Evolutionary conservation across 1,140 invertebrate genomes (phyloP), one percentile per base, ranked within the genome.

Genomic region (Microplitis mediator): DNA sequence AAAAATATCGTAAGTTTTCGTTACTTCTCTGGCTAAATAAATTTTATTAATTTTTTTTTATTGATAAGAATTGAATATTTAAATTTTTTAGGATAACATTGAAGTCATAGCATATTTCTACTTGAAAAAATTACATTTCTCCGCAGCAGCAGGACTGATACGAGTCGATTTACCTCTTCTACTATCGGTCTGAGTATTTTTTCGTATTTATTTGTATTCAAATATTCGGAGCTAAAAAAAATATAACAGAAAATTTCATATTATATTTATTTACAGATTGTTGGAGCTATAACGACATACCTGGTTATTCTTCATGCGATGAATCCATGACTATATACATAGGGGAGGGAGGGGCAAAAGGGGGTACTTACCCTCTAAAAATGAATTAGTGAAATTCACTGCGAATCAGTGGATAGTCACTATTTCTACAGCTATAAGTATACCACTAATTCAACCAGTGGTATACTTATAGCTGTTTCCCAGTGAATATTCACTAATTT

Each of bases 251-350:
- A 14, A 51, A 13, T 32, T 61, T 50, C 3, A 6, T 0, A 45
- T 74, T 23, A 23, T 23, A 23, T 23, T 23, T 23, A 56, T 1
- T 52, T 65, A 11, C 75, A 81, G 79, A 79, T 80, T 72, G 71
- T 76, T 4, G 78, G 77, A 1, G 76, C 72, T 16, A 73, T 80
- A 66, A 80, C 76, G 13, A 80, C 75, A 1, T 80, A 79, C 39
- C 45, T 81, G n/a, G 77, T 79, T 13, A 80, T 78, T 8, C 75
- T 80, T 61, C 75, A 81, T 72, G 63, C 71, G 16, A 56, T 72
- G 56, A 54, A 54, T 54, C 52, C 52, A 54, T 54, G n/a, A 23
- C 23, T 23, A 23, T 23, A n/a, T n/a, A n/a, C n/a, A n/a, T n/a
- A n/a, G n/a, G n/a, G n/a, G n/a, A n/a, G n/a, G n/a, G n/a, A n/a